Base-by-base conservation (phyloP, 2,888 invertebrate genomes). In the Sericinus montela region DNA sequence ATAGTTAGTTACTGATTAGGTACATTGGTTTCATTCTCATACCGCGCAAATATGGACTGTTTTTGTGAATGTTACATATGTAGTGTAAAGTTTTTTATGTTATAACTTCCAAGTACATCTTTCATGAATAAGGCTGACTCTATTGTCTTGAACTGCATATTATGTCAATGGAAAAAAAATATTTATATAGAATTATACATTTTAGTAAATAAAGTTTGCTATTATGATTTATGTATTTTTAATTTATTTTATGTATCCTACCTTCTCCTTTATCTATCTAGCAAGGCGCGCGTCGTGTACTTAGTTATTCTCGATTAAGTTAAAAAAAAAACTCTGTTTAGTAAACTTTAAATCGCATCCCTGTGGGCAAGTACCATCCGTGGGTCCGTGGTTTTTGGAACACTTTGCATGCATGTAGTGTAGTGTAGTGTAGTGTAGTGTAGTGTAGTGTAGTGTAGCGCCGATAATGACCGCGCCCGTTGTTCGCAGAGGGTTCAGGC, bases 401-500 rank as follows among this genome's bases (percentile, higher is more conserved):
- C 65, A 62, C 48, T 50, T 52, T 58, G 43, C 49, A 50, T 50
- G 49, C 49, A 29, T 11, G 25, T 41, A 54, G 51, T 55, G 42
- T 35, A 39, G 16, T 25, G 34, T 48, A 50, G 52, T 44, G 44
- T 48, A 55, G 49, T 57, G 50, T 45, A 38, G 38, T 29, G 29
- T n/a, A 38, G 13, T 23, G 16, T 38, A n/a, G n/a, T n/a, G n/a
- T n/a, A n/a, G 28, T 43, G 65, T 61, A 68, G 53, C 60, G 53
- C 64, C 58, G 67, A 63, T 53, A 44, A 54, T 65, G 76, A 81
- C 70, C 63, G 67, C 65, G 69, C 75, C 75, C 65, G 83, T 85
- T 89, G 84, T 89, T 91, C 87, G 80, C 90, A 93, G 93, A 91
- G 91, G 91, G 75, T 91, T 86, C 87, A 91, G 93, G 82, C 92